Evolutionary conservation across 2,888 invertebrate genomes (phyloP), one percentile per base, ranked within the genome.

Genomic region (Dicyrtomina minuta): DNA sequence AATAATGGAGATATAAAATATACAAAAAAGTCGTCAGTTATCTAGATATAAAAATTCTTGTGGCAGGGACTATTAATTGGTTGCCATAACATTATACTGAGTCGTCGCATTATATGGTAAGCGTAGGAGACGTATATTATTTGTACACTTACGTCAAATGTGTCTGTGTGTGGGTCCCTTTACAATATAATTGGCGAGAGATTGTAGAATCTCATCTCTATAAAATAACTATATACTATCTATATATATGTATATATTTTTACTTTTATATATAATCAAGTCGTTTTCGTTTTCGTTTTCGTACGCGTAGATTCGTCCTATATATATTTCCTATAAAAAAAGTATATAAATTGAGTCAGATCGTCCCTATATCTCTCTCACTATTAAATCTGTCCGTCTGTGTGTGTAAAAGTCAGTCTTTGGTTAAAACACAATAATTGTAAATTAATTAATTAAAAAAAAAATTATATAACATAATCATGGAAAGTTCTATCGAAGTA

Each of bases 401-500:
- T n/a, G n/a, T n/a, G n/a, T n/a, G n/a, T n/a, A n/a, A n/a, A n/a
- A n/a, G 77, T 78, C 78, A 78, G 78, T 78, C 78, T 78, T 78
- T 78, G 77, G 77, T 77, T 78, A 77, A 72, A 72, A 27, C 49
- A 72, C 33, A 33, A 5, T 8, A 33, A 33, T 3, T 33, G n/a
- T n/a, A n/a, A n/a, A n/a, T n/a, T n/a, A n/a, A n/a, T n/a, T n/a
- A 71, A 33, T 27, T 60, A 68, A 59, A 59, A 51, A 51, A 60
- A 41, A 60, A 27, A 22, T 27, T 8, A 15, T 49, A 62, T 62
- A 53, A 22, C n/a, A 51, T 44, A 74, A 75, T 73, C 70, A 73
- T 72, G 73, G 72, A 78, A 76, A 76, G 76, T 75, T 73, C 72
- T 73, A 73, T 72, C 74, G 75, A 78, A 5, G 33, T 33, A 33